A percentile compares a stretch with the other conserved stretches of the same genome.
Conservation (phyloP, 2,888 invertebrate species). For the Eilema caniola region DNA sequence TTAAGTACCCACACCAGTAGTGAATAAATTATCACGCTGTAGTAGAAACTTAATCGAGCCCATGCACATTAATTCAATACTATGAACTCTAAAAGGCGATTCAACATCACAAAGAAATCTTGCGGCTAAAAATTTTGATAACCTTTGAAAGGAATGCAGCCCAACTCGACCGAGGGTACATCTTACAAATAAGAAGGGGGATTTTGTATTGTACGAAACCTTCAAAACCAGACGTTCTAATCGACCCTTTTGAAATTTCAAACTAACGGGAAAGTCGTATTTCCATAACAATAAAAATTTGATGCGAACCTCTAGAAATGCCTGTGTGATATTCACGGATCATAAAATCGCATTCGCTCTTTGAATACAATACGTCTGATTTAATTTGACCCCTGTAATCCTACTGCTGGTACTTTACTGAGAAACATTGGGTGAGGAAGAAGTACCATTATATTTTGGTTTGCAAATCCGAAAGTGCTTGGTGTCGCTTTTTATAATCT, state of each 20-base stretch:
- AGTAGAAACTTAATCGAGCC: conserved; percentile 72
- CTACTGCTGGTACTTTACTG: conserved; percentile 55
- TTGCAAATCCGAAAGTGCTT: conserved; percentile 64
- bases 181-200: conserved; percentile 80
- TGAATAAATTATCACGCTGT: conserved; percentile 47
- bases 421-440: conserved; percentile 60
- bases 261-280: conserved; percentile 86
- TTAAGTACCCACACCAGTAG: conserved; percentile 30
- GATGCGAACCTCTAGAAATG: conserved; percentile 86
- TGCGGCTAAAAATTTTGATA: conserved; percentile 69
- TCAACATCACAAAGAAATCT: conserved; percentile 67
- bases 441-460: conserved; percentile 74
- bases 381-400: conserved; percentile 74
- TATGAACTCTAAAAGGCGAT: conserved; percentile 74
- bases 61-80: conserved; percentile 74
- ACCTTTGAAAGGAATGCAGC: conserved; percentile 72
- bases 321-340: conserved; percentile 86
- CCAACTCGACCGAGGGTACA: conserved; percentile 65
- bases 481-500: conserved; percentile 67
- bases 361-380: conserved; percentile 74
- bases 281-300: conserved; percentile 87
- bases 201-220: conserved; percentile 80
- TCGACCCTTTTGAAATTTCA: conserved; percentile 86
- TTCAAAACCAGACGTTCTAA: conserved; percentile 86
- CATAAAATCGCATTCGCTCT: conserved; percentile 83